A percentile compares a stretch with the other conserved stretches of the same genome.
These are phyloP conservation scores for Crocodylus rhombifer DNA, from an alignment of 2,797 vertebrate species.

Conservation along the genomic window DNA sequence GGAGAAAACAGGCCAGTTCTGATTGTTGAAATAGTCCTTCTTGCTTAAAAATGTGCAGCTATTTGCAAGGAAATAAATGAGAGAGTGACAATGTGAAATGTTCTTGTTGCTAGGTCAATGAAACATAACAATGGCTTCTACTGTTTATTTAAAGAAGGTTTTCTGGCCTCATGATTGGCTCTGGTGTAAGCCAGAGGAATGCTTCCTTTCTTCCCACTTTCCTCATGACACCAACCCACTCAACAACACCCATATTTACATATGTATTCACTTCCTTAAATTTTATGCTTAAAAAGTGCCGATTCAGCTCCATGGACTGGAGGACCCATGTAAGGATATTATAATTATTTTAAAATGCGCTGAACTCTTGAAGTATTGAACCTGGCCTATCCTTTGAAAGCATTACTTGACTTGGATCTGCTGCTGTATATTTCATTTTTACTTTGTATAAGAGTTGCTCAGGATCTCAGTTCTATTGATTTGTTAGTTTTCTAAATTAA, in stretches of 20 bases:
- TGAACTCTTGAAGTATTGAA: background rate
- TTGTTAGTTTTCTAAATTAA: constrained; percentile 39
- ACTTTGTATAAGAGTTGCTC: background rate
- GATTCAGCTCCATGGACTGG: background rate
- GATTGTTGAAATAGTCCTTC: background rate
- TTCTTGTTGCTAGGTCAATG: constrained; percentile 11
- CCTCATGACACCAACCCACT: background rate
- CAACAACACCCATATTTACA: background rate
- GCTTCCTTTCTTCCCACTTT: background rate
- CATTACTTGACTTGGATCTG: constrained; percentile 26
- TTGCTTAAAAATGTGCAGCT: background rate
- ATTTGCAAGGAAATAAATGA: background rate
- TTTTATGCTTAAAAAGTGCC: background rate
- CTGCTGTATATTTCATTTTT: constrained; percentile 1
- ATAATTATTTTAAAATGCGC: background rate
- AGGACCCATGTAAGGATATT: background rate
- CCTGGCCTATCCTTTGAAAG: background rate
- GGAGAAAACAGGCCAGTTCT: background rate
- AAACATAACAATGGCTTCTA: background rate
- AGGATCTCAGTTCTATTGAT: constrained; percentile 41
- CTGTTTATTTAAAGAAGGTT: constrained; percentile 8
- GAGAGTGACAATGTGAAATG: background rate
- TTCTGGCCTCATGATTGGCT: background rate
- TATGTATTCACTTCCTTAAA: background rate
- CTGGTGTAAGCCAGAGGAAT: background rate